Conservation (phyloP, 2,888 invertebrate species). For the Clostera curtula region DNA sequence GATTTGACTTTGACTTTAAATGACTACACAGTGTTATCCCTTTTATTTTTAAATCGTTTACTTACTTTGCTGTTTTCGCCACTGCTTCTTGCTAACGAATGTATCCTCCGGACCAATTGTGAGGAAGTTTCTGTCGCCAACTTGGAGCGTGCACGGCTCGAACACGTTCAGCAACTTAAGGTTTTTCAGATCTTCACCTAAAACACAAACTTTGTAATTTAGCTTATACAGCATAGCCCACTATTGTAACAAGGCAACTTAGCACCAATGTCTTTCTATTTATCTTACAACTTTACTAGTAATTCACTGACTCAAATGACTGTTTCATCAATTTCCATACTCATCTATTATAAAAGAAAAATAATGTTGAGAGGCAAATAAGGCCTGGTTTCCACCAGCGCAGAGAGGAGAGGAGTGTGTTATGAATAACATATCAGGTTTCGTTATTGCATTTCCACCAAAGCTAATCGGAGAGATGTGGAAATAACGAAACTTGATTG, state of each 20-base stretch:
- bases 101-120: slow-evolving; percentile 84
- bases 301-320: too few relatives aligned
- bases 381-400: too few relatives aligned
- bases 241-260: background rate
- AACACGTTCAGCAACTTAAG: slow-evolving; percentile 90
- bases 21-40: too few relatives aligned
- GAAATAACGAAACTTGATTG: too few relatives aligned
- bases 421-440: too few relatives aligned
- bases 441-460: too few relatives aligned
- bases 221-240: background rate
- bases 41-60: slow-evolving; percentile 8
- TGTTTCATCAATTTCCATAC: too few relatives aligned
- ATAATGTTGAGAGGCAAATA: too few relatives aligned
- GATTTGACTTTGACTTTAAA: too few relatives aligned
- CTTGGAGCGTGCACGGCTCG: slow-evolving; percentile 90
- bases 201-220: slow-evolving; percentile 30
- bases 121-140: slow-evolving; percentile 91
- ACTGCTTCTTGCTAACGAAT: slow-evolving; percentile 84
- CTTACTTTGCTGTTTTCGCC: slow-evolving; percentile 80
- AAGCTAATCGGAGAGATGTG: too few relatives aligned
- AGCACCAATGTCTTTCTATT: background rate
- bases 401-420: too few relatives aligned
- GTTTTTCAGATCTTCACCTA: slow-evolving; percentile 86
- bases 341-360: too few relatives aligned
- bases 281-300: background rate